Base-by-base conservation (phyloP, 2,113 vertebrate genomes). In the Siniperca chuatsi region DNA sequence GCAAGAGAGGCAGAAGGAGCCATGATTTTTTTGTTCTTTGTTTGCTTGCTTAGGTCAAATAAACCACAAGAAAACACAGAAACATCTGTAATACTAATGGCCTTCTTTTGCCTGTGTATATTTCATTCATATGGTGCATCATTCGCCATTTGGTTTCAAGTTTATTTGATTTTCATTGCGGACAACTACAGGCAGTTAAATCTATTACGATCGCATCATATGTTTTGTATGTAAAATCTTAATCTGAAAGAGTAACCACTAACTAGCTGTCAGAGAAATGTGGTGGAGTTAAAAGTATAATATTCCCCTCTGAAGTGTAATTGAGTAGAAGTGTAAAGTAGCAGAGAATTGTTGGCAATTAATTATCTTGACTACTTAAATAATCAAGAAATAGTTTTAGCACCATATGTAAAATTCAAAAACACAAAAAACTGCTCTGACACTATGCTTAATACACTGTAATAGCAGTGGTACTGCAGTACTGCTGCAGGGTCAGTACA, bases 21-120 rank as follows among this genome's bases (percentile, higher is more conserved):
- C 33, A 52, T 25, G 15, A 35, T 55, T 16, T 83, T 16, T 75
- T 77, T 78, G 61, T 57, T 16, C 33, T 35, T 16, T 81, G 68
- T 82, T 70, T 61, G 25, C 37, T 70, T 23, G 8, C n/a, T 61
- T 57, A 1, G 23, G 9, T 12, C 55, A 67, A 48, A 83, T 25
- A 71, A 44, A 44, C 73, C 44, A 44, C 35, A 64, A 20, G 15
- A 35, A 64, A 66, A 58, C 20, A 57, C 29, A 78, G 61, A 65
- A 81, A 71, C 76, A 37, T 62, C 62, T 68, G 60, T 25, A 42
- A 18, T 18, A 33, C 55, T 20, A 61, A 46, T 18, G 25, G 6
- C 68, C 33, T 25, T 48, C 1, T 48, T 42, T 23, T 72, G 50
- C 18, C 50, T 9, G 61, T 0, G 0, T 46, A 11, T 8, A 21